Base-by-base conservation (phyloP, 2,113 vertebrate species). In the Bubo blakistoni region DNA sequence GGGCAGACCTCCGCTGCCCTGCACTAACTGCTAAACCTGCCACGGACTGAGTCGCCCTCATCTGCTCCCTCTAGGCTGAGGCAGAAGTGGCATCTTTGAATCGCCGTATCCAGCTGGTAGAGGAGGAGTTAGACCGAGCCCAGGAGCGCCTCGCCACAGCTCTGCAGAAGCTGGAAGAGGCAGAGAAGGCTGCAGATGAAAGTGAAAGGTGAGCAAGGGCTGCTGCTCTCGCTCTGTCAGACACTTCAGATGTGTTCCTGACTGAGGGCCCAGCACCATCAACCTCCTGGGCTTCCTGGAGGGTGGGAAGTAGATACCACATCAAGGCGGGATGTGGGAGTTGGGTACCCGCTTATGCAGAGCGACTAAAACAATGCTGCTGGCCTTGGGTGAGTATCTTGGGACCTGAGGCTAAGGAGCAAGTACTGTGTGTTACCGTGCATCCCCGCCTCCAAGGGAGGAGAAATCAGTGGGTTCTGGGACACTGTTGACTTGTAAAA, bases 181-280 rank as follows among this genome's bases (percentile, higher is more conserved):
- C 99, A 0, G 99, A 99, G 97, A 99, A 99, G 86, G 97, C 96
- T 0, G 99, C 99, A 0, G 99, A 99, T 52, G 99, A 99, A 97
- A 99, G 99, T 0, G 99, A 99, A 97, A 98, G 99, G 99, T 98
- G 72, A 89, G 96, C 36, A 26, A 63, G 29, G n/a, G 27, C 29
- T 54, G 46, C 49, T 65, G 54, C 44, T 44, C 0, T 24, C 16
- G 1, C 13, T 69, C 21, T 2, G 8, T 40, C 36, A 18, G 2
- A 21, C 14, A 3, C 5, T 6, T 83, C 8, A 1, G 55, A 22
- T 0, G 1, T 13, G 34, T 36, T 91, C 46, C 62, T 44, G 63
- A 21, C n/a, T 4, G 7, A 44, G 40, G 47, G 40, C 54, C 51
- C 0, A 1, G 13, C 69, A 57, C 66, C 30, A 52, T 34, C 47